phyloP scores from a whole-genome alignment of 2,888 invertebrate species.

The Synanthedon vespiformis region DNA sequence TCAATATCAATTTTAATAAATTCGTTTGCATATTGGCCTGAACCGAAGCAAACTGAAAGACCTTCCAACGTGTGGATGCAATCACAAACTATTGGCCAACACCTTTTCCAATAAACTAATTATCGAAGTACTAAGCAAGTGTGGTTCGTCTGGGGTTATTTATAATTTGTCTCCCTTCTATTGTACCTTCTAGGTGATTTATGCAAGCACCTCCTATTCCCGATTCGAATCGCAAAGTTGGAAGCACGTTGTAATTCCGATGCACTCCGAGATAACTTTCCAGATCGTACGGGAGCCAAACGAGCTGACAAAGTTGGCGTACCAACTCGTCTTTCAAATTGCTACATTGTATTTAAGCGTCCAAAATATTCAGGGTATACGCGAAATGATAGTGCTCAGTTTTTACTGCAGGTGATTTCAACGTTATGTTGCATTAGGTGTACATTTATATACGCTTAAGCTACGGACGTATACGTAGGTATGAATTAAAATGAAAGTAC shows the following conservation, averaged over 20 bases:
- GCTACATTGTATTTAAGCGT: conserved; percentile 25
- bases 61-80: too few relatives aligned
- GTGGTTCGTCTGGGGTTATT: too few relatives aligned
- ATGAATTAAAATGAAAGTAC: too few relatives aligned
- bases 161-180: background rate
- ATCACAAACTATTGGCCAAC: too few relatives aligned
- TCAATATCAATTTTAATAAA: too few relatives aligned
- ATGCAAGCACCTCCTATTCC: conserved; percentile 24
- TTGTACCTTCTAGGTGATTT: conserved; percentile 26
- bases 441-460: background rate
- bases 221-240: conserved; percentile 49
- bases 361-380: conserved; percentile 2
- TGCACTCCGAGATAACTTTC: conserved; percentile 61
- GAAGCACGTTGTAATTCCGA: conserved; percentile 55
- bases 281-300: conserved; percentile 42
- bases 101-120: too few relatives aligned
- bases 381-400: conserved; percentile 19
- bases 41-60: too few relatives aligned
- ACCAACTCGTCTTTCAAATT: conserved; percentile 22
- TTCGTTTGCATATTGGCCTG: too few relatives aligned
- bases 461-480: too few relatives aligned
- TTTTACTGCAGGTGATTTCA: background rate
- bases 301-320: conserved; percentile 54
- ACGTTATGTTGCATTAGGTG: background rate
- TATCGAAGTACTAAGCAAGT: too few relatives aligned